Percentiles rank a stretch among this genome's conserved stretches.
Conservation (phyloP, 2,888 invertebrate species). For the Lochmaea crataegi region DNA sequence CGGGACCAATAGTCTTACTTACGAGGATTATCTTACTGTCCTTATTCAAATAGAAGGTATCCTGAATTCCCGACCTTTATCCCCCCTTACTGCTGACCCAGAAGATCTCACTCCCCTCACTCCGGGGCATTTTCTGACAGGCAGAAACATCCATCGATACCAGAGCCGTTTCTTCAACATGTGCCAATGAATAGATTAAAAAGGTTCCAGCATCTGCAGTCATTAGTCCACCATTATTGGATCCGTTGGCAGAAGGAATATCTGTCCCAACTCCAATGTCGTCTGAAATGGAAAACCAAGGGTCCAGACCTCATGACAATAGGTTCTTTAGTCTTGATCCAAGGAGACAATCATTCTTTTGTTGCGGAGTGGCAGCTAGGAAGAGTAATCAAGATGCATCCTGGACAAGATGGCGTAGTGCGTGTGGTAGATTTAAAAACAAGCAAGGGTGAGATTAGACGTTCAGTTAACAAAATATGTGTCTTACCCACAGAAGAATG, state of each 20-base stretch:
- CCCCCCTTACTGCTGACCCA: no score
- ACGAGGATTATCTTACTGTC: no score
- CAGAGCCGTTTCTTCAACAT: no score
- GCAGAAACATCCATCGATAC: no score
- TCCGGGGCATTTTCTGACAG: no score
- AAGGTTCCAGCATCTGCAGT: not conserved
- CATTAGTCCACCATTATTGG: not conserved
- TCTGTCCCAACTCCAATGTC: not conserved
- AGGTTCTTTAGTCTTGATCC: not conserved
- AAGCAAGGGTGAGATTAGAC: not conserved
- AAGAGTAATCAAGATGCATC: not conserved
- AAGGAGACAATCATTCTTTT: not conserved
- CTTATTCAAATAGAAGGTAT: no score
- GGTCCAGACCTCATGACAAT: not conserved
- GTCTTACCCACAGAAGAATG: not conserved
- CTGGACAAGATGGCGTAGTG: not conserved
- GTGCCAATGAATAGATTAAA: no score
- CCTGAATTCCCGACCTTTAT: no score
- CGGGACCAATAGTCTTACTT: no score
- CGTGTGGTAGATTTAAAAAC: not conserved
- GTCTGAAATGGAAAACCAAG: not conserved
- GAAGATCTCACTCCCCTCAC: no score
- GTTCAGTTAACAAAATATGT: slow-evolving; percentile 3
- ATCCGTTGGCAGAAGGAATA: not conserved
- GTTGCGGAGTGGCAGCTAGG: not conserved